Evolutionary conservation across 2,888 invertebrate species (phyloP), one percentile per base, ranked within the genome.

Genomic region (Hylaea fasciaria): DNA sequence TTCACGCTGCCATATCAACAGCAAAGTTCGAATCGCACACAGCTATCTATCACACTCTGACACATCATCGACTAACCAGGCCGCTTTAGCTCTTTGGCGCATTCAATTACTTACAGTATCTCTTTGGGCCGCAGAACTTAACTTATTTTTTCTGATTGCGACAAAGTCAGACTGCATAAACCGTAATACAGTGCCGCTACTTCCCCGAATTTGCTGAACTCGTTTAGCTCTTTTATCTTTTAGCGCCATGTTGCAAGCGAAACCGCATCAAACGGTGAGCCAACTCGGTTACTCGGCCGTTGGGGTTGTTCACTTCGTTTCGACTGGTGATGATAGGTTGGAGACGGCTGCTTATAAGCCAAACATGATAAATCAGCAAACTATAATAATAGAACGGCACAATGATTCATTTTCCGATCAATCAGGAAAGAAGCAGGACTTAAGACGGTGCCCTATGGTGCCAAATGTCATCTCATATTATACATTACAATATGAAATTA

Each of bases 111-210:
- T 10, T 16, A 13, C 43, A 35, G 9, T 0, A 17, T n/a, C 35
- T 39, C 8, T 4, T 37, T 44, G 9, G 1, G 37, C 7, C 35
- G 2, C 14, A 16, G 0, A 46, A 29, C 2, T n/a, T 2, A 29
- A 29, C 2, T 4, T 22, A 2, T 10, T 46, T 9, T 14, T 32
- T 10, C 13, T 13, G 29, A 46, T 46, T 17, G 12, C 47, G 35
- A 35, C 47, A 47, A 39, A 40, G 14, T 16, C 2, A 28, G 28
- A 28, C 17, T 62, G 65, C 69, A 55, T 71, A 78, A 83, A 80
- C 82, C 72, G 78, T 77, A 80, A 71, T 69, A 70, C 70, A 69
- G 69, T 77, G 68, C 82, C 81, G 82, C 74, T 83, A 78, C 77
- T 85, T 83, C 82, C 73, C 69, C 75, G 80, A 82, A 84, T 68